These are phyloP conservation scores for Tricholauxania praeusta DNA, from an alignment of 2,888 invertebrate species.

Conservation along the genomic window DNA sequence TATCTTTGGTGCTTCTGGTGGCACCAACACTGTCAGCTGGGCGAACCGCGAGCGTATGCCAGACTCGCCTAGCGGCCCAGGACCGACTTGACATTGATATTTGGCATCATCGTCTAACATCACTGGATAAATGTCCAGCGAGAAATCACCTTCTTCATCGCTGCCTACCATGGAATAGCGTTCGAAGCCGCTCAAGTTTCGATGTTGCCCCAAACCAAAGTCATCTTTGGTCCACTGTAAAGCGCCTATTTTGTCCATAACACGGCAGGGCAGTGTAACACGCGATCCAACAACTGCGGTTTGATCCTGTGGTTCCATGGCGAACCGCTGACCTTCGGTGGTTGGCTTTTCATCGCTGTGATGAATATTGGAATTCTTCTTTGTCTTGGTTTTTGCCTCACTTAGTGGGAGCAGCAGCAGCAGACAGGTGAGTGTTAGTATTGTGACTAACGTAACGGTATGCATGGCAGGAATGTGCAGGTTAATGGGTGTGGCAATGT, in stretches of 20 bases:
- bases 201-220: slow-evolving; percentile 91
- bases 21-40: slow-evolving; percentile 86
- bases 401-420: slow-evolving; percentile 22
- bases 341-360: slow-evolving; percentile 46
- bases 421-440: slow-evolving; percentile 42
- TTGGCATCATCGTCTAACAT: slow-evolving; percentile 92
- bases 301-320: slow-evolving; percentile 91
- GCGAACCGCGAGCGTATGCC: slow-evolving; percentile 90
- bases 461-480: slow-evolving; percentile 30
- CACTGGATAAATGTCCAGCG: slow-evolving; percentile 89
- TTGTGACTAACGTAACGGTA: slow-evolving; percentile 40
- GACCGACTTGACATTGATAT: slow-evolving; percentile 95
- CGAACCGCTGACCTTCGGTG: slow-evolving; percentile 78
- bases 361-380: slow-evolving; percentile 48
- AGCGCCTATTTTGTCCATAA: slow-evolving; percentile 88
- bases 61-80: slow-evolving; percentile 80
- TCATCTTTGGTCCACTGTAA: slow-evolving; percentile 98
- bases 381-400: slow-evolving; percentile 49
- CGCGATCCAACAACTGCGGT: slow-evolving; percentile 89
- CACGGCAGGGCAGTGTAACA: slow-evolving; percentile 89
- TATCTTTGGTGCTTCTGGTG: slow-evolving; percentile 91
- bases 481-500: slow-evolving; percentile 36
- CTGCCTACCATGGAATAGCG: slow-evolving; percentile 96
- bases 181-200: slow-evolving; percentile 91
- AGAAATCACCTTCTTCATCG: slow-evolving; percentile 93